Evolutionary conservation across 2,888 invertebrate species (phyloP).

Genomic region (Apotomis turbidana): DNA sequence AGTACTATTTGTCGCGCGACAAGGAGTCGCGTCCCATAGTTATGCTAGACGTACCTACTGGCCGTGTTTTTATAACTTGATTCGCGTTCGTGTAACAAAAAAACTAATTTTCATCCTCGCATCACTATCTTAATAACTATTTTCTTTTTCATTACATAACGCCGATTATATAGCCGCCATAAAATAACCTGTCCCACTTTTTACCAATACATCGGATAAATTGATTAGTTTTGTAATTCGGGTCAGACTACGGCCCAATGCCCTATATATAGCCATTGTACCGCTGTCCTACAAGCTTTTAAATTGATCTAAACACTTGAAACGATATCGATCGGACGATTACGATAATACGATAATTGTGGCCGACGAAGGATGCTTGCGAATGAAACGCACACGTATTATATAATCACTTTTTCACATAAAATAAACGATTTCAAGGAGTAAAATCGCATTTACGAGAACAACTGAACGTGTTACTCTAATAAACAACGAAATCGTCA

Average conservation of each 20-base stretch:
- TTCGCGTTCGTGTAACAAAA: no score
- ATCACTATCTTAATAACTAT: not conserved
- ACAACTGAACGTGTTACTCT: no score
- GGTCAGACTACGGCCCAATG: conserved; percentile 26
- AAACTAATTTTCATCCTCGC: no score
- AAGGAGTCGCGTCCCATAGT: no score
- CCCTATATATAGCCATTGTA: conserved; percentile 16
- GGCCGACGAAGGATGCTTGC: conserved; percentile 1
- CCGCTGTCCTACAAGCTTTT: conserved; percentile 4
- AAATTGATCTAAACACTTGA: conserved; percentile 11
- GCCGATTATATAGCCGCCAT: conserved; percentile 15
- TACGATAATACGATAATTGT: conserved; percentile 24
- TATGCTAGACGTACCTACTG: no score
- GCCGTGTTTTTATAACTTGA: no score
- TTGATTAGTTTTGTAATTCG: conserved; percentile 35
- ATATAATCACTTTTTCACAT: not conserved
- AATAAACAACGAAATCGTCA: no score
- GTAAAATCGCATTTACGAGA: no score
- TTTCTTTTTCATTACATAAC: conserved; percentile 1
- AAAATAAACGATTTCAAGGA: no score
- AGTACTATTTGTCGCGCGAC: no score
- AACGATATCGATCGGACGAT: conserved; percentile 26
- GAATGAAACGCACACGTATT: not conserved
- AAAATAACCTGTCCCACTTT: conserved; percentile 28
- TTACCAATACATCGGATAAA: conserved; percentile 15